Evolutionary conservation across 1,140 invertebrate species (phyloP).

Genomic region (Sminthurides bifidus): DNA sequence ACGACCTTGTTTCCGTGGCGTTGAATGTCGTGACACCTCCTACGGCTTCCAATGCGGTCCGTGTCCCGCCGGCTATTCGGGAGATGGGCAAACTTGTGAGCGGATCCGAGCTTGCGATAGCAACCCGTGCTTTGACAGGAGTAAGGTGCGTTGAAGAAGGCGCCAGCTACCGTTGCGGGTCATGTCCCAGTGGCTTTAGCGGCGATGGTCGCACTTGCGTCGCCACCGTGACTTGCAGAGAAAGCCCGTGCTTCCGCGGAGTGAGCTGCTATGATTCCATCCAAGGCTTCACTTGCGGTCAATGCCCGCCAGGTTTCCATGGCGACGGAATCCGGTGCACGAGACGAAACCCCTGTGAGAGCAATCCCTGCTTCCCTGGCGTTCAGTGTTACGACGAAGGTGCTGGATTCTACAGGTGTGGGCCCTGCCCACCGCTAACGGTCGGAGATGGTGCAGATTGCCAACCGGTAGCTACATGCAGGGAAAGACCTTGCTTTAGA

Average conservation of each 20-base stretch:
- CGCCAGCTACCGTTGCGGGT: slow-evolving; percentile 40
- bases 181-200: slow-evolving; percentile 64
- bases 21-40: slow-evolving; percentile 59
- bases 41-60: slow-evolving; percentile 54
- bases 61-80: slow-evolving; percentile 69
- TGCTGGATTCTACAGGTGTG: neutral
- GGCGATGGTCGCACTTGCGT: slow-evolving; percentile 66
- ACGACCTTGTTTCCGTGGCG: slow-evolving; percentile 67
- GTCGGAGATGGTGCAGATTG: slow-evolving; percentile 2
- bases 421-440: neutral
- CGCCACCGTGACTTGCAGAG: slow-evolving; percentile 58
- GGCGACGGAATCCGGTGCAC: slow-evolving; percentile 70
- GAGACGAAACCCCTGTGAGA: slow-evolving; percentile 52
- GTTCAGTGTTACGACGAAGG: too few species aligned
- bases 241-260: slow-evolving; percentile 66
- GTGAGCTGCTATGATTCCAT: slow-evolving; percentile 63
- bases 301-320: slow-evolving; percentile 66
- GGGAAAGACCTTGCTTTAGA: slow-evolving; percentile 54
- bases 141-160: slow-evolving; percentile 60
- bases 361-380: slow-evolving; percentile 57
- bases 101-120: slow-evolving; percentile 37
- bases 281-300: slow-evolving; percentile 53
- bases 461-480: neutral
- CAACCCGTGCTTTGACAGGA: slow-evolving; percentile 62
- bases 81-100: slow-evolving; percentile 66